Evolutionary conservation across 2,113 vertebrate genomes (phyloP), one percentile per base, ranked within the genome.

Genomic region (Bolborhynchus lineola): DNA sequence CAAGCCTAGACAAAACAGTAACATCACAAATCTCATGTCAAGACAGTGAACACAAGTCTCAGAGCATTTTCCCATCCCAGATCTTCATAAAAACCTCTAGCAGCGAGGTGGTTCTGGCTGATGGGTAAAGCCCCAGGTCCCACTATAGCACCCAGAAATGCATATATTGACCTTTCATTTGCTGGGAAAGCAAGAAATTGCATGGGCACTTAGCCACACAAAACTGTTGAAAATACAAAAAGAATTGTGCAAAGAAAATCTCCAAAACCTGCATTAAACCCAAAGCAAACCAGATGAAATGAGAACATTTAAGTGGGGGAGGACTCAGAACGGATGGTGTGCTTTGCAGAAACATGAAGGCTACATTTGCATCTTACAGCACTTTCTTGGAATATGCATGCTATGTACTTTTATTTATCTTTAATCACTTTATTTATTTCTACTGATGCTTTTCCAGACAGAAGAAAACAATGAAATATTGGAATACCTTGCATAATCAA

Each of bases 81-180:
- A 5, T 6, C 19, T 6, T 26, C 4, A 1, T 1, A 5, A 59
- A 15, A 25, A 3, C 29, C 33, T 14, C 42, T 13, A 6, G 33
- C 63, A 21, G 47, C 2, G 0, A 33, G 7, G 2, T 2, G 0
- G 23, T 21, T 28, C 42, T n/a, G 41, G 23, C 35, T 49, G 62
- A 11, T 3, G 4, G 6, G 4, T 23, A 8, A 62, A 6, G 3
- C 9, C 29, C n/a, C 25, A 18, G 33, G 26, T 16, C 21, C 39
- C 1, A 0, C 25, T 7, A 2, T 2, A 0, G 37, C 31, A 6
- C 13, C 12, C 33, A 5, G 21, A 28, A 67, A n/a, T 21, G 31
- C 25, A 3, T 21, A 13, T 23, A 72, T 33, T 4, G 0, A 4
- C 50, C 29, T 18, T 16, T 8, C 46, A 0, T 31, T 5, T 15